These are phyloP conservation scores for Rhagonycha lutea DNA, from an alignment of 2,888 invertebrate genomes.

Conservation along the genomic window DNA sequence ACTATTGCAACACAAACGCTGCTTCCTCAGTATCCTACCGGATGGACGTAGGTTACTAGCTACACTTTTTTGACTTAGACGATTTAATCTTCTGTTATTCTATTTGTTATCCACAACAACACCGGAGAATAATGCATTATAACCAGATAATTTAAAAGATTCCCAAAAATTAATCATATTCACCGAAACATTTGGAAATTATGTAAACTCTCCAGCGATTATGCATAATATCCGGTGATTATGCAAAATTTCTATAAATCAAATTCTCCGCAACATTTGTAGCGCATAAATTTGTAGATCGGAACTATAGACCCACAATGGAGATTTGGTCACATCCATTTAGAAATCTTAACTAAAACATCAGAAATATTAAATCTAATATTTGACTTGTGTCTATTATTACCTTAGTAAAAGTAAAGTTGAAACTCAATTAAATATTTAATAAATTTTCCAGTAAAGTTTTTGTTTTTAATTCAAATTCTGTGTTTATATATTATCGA, in stretches of 20 bases:
- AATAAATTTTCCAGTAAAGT: background rate
- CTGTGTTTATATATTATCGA: background rate
- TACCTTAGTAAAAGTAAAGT: background rate
- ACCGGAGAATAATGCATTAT: no score
- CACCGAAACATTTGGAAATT: no score
- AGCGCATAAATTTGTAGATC: no score
- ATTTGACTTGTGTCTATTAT: background rate
- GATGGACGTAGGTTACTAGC: no score
- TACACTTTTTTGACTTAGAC: no score
- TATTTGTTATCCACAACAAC: no score
- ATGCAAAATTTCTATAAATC: background rate
- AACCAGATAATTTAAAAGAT: no score
- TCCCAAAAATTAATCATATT: no score
- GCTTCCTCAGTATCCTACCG: no score
- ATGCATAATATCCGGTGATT: background rate
- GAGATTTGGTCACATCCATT: background rate
- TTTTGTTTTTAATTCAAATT: background rate
- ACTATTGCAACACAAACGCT: no score
- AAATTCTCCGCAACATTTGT: background rate
- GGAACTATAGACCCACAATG: no score
- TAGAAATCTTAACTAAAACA: background rate
- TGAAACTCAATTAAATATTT: background rate
- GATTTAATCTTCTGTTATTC: no score
- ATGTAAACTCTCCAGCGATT: background rate
- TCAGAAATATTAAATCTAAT: background rate